Evolutionary conservation across 1,140 invertebrate species (phyloP), one percentile per base, ranked within the genome.

Genomic region (Plectrocnemia conspersa): DNA sequence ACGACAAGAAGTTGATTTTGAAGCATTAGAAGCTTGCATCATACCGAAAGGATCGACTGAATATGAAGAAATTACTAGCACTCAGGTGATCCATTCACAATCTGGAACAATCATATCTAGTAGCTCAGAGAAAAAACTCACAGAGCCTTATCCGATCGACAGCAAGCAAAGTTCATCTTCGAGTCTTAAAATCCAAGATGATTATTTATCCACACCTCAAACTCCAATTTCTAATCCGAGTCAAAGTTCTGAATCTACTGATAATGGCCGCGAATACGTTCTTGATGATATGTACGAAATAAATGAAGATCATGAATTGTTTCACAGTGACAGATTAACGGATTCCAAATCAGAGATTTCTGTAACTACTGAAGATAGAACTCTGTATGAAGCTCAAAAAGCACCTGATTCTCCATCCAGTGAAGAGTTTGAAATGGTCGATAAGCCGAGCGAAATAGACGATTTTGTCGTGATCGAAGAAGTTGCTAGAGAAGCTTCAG

Each of bases 401-500:
- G 75, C 82, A 64, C 72, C 78, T 50, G 85, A 90, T 61, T 91
- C 89, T 0, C 89, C 89, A 1, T 86, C 81, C 27, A 88, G 87
- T 65, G 91, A 93, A 68, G 92, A 91, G 22, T 94, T 93, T 75
- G 90, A 93, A 77, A 79, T 91, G 68, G 73, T 91, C 0, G 88
- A 91, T 61, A 89, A 89, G 64, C 88, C 88, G 1, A 86, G 88
- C 65, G 81, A 89, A 52, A 86, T 88, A 54, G 88, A 91, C 66
- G 88, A 91, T 64, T 91, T 90, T 68, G 85, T 91, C 1, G 86
- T 91, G 0, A 86, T 90, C 52, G 88, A 90, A 71, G 89, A 91
- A 69, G 86, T 91, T 16, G 88, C 83, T 1, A 87, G 84, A 65
- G 86, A 90, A 72, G 88, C 87, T 1, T 78, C 83, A 61, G 88